Percentiles rank a stretch among this genome's conserved stretches.
Evolutionary conservation across 1,140 invertebrate species (phyloP).

Genomic region (Akabosia matsudoensis): DNA sequence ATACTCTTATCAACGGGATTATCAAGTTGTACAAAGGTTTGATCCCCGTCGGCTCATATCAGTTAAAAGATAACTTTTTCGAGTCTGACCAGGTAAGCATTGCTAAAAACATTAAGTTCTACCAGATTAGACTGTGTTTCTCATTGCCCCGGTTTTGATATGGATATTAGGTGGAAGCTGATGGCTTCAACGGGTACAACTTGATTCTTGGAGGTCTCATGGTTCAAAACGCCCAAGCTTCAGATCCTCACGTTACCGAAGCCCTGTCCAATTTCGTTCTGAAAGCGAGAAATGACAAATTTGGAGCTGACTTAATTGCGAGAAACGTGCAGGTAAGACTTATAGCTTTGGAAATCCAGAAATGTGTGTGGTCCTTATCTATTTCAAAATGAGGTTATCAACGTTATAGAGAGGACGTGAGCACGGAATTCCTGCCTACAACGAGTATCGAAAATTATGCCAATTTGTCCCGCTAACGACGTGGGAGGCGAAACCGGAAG

Average conservation of each 20-base stretch:
- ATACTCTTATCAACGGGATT: slow-evolving; percentile 56
- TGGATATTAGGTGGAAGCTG: slow-evolving; percentile 53
- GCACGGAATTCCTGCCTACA: slow-evolving; percentile 45
- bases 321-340: background rate
- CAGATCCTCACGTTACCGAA: slow-evolving; percentile 18
- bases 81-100: slow-evolving; percentile 48
- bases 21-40: slow-evolving; percentile 17
- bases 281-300: background rate
- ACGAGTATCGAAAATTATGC: background rate
- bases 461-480: background rate
- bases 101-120: no score
- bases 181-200: background rate
- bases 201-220: slow-evolving; percentile 9
- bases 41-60: background rate
- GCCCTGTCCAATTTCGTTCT: slow-evolving; percentile 29
- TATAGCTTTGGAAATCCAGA: background rate
- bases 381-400: no score
- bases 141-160: no score
- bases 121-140: no score
- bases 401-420: slow-evolving; percentile 65
- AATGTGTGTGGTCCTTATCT: background rate
- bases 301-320: slow-evolving; percentile 15
- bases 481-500: background rate
- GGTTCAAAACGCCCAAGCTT: slow-evolving; percentile 26
- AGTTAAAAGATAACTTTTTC: slow-evolving; percentile 26